Percentiles rank a stretch among this genome's conserved stretches.
Conservation (phyloP, 1,140 invertebrate species). For the Ganaspis sp. region DNA sequence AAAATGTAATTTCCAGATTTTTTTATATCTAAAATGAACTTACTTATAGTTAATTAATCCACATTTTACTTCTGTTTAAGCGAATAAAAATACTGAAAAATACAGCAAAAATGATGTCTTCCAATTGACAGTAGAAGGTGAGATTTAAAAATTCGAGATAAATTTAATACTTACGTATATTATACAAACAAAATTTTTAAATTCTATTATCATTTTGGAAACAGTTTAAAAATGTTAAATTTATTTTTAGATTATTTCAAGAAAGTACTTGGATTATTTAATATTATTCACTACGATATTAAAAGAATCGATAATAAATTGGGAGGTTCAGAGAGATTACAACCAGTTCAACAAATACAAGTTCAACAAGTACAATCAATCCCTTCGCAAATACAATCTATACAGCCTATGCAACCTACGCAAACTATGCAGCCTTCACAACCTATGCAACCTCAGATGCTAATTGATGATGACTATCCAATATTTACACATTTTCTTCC, state of each 20-base stretch:
- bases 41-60: too few relatives aligned
- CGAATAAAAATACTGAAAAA: too few relatives aligned
- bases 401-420: neutral
- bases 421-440: neutral
- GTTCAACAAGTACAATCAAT: neutral
- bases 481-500: neutral
- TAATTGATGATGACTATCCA: slow-evolving; percentile 8
- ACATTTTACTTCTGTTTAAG: too few relatives aligned
- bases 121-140: too few relatives aligned
- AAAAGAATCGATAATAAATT: neutral
- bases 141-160: too few relatives aligned
- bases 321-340: neutral
- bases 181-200: too few relatives aligned
- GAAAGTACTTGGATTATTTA: slow-evolving; percentile 1
- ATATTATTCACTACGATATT: neutral
- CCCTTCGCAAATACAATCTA: neutral
- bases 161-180: too few relatives aligned
- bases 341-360: neutral
- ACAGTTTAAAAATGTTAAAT: neutral
- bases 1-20: too few relatives aligned
- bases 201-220: too few relatives aligned
- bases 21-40: too few relatives aligned
- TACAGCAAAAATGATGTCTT: too few relatives aligned
- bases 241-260: neutral
- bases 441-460: neutral